Evolutionary conservation across 2,797 vertebrate species (phyloP).

Genomic region (Coreius guichenoti): DNA sequence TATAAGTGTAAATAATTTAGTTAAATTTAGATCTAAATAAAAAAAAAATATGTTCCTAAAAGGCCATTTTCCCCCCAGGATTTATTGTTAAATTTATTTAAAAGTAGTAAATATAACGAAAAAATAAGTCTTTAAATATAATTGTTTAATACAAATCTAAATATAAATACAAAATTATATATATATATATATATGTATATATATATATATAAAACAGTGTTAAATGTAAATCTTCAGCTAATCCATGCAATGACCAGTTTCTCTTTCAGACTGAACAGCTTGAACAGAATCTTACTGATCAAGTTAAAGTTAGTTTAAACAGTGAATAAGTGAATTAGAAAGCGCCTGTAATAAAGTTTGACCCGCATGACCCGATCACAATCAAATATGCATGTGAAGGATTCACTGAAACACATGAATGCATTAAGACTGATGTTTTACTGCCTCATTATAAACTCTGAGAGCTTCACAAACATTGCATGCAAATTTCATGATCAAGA

Average conservation of each 20-base stretch:
- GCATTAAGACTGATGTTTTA: background rate
- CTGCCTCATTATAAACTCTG: background rate
- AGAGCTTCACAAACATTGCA: constrained; percentile 2
- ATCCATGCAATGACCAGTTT: background rate
- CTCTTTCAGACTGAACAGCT: background rate
- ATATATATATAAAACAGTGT: too few relatives aligned
- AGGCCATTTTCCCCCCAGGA: background rate
- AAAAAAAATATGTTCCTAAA: background rate
- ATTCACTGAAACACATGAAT: background rate
- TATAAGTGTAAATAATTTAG: too few relatives aligned
- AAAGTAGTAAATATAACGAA: background rate
- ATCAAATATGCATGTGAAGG: background rate
- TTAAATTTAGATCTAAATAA: too few relatives aligned
- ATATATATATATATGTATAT: too few relatives aligned
- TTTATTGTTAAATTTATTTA: background rate
- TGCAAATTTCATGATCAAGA: background rate
- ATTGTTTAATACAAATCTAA: too few relatives aligned
- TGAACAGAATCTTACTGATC: background rate
- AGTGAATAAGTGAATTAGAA: background rate
- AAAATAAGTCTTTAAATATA: background rate
- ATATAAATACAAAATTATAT: background rate
- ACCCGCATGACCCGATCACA: background rate
- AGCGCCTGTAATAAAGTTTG: background rate
- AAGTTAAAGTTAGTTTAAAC: background rate
- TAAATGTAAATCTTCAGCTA: background rate